Percentiles rank a stretch among this genome's conserved stretches.
Conservation (phyloP, 2,113 vertebrate genomes). For the Melanostigma gelatinosum region DNA sequence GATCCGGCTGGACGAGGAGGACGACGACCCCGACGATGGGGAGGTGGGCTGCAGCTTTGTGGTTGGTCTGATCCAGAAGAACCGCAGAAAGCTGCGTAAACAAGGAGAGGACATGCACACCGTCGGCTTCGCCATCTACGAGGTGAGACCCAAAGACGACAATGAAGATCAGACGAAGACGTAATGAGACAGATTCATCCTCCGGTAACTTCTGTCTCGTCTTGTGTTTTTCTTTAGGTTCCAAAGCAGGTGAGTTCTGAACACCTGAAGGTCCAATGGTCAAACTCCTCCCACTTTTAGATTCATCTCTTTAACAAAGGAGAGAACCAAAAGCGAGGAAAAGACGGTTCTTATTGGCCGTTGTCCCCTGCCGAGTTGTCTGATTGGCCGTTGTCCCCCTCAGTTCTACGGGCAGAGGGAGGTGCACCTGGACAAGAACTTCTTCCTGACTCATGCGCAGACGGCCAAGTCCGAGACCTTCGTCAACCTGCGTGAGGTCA, state of each 20-base stretch:
- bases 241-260: conserved; percentile 77
- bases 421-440: conserved; percentile 93
- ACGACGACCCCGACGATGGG: conserved; percentile 88
- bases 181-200: not conserved
- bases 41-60: conserved; percentile 92
- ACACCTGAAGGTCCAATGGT: conserved; percentile 9
- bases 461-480: conserved; percentile 91
- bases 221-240: conserved; percentile 64
- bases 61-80: conserved; percentile 95
- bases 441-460: conserved; percentile 91
- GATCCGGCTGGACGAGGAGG: conserved; percentile 91
- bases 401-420: conserved; percentile 88
- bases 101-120: conserved; percentile 96
- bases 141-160: conserved; percentile 77
- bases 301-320: not conserved
- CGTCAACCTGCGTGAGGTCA: conserved; percentile 93
- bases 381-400: conserved; percentile 5
- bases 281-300: not conserved
- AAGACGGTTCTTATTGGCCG: no score
- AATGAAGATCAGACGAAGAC: not conserved
- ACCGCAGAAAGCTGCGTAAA: conserved; percentile 89
- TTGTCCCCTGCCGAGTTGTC: not conserved
- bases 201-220: not conserved
- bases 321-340: not conserved
- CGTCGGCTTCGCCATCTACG: conserved; percentile 94